Conservation (phyloP, 2,113 vertebrate genomes). For the Saccopteryx leptura region DNA sequence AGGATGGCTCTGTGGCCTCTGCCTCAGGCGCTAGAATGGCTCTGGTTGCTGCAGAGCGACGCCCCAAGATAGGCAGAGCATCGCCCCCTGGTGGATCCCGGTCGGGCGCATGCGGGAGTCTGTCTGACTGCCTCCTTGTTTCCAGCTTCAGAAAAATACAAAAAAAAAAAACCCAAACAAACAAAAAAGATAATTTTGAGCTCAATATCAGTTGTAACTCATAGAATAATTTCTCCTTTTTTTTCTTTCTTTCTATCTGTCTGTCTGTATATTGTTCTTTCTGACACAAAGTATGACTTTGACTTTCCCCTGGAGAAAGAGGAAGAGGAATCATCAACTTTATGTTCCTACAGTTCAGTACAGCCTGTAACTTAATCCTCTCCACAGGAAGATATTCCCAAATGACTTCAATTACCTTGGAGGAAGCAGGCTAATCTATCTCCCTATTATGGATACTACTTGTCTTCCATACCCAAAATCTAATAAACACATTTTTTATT, state of each 20-base stretch:
- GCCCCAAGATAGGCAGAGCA: too few relatives aligned
- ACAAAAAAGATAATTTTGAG: background rate
- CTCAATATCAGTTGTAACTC: background rate
- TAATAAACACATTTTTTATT: slow-evolving; percentile 58
- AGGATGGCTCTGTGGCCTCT: too few relatives aligned
- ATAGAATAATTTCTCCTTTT: background rate
- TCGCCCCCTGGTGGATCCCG: too few relatives aligned
- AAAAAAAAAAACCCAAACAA: too few relatives aligned
- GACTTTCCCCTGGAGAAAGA: slow-evolving; percentile 11
- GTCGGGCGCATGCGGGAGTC: too few relatives aligned
- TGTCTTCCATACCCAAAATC: slow-evolving; percentile 38
- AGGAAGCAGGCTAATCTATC: slow-evolving; percentile 73
- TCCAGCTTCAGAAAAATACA: too few relatives aligned
- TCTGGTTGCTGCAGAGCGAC: too few relatives aligned
- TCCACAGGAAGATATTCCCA: slow-evolving; percentile 60
- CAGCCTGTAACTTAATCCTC: slow-evolving; percentile 50
- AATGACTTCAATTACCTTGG: slow-evolving; percentile 73
- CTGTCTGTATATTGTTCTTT: background rate
- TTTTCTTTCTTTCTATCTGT: background rate
- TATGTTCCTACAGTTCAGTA: background rate
- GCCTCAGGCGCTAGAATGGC: too few relatives aligned
- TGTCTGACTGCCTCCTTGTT: too few relatives aligned
- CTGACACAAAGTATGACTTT: slow-evolving; percentile 18
- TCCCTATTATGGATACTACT: slow-evolving; percentile 75
- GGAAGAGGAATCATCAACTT: slow-evolving; percentile 18